Conservation (phyloP, 2,113 vertebrate genomes). For the Festucalex cinctus region DNA sequence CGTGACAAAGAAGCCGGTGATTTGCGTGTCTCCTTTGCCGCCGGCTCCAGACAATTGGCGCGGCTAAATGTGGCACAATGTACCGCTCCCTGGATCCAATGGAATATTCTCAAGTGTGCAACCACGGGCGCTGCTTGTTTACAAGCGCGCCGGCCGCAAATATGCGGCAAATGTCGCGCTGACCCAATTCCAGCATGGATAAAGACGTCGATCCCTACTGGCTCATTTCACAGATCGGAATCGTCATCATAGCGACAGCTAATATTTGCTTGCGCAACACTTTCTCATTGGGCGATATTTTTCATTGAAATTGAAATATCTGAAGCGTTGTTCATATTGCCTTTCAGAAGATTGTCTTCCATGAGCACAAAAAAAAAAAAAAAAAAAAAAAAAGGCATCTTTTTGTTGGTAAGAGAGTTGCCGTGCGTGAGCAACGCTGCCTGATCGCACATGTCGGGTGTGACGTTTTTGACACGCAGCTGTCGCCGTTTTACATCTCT, state of each 20-base stretch:
- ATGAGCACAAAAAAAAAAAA: too few relatives aligned
- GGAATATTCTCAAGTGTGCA: slow-evolving; percentile 24
- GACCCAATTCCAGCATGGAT: neutral
- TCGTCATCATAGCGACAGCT: neutral
- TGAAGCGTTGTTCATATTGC: too few relatives aligned
- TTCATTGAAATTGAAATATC: too few relatives aligned
- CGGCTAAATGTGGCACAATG: slow-evolving; percentile 66
- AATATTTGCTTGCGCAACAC: too few relatives aligned
- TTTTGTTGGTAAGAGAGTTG: too few relatives aligned
- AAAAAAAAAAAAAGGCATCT: too few relatives aligned
- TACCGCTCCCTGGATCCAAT: slow-evolving; percentile 38
- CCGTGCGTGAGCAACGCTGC: too few relatives aligned
- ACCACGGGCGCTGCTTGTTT: slow-evolving; percentile 10
- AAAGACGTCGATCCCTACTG: neutral
- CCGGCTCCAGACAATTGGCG: slow-evolving; percentile 61
- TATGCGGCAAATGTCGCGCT: neutral
- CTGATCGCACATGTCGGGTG: too few relatives aligned
- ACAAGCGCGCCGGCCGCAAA: neutral
- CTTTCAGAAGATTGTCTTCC: too few relatives aligned
- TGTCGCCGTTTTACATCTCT: too few relatives aligned
- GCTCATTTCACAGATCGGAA: neutral
- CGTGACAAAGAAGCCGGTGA: slow-evolving; percentile 61
- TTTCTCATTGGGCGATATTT: too few relatives aligned
- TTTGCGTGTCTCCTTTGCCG: slow-evolving; percentile 53
- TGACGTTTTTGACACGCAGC: too few relatives aligned